Conservation (phyloP, 1,140 invertebrate species). For the Sipha flava region DNA sequence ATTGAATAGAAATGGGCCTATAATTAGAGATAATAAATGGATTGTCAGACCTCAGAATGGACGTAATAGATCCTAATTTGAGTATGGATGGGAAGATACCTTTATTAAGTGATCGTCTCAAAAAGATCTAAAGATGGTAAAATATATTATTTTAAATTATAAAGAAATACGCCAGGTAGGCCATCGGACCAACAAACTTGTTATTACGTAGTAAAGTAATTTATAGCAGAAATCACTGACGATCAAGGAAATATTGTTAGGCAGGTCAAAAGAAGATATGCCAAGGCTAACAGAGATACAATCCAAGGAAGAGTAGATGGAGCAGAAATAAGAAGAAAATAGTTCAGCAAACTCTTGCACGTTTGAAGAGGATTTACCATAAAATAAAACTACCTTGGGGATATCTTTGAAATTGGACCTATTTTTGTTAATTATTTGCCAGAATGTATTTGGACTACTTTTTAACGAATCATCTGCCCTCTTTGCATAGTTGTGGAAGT, state of each 20-base stretch:
- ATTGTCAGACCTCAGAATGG: background rate
- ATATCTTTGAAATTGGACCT: background rate
- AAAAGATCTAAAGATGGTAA: background rate
- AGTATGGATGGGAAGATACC: no score
- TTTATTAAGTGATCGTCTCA: background rate
- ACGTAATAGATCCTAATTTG: background rate
- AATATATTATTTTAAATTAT: background rate
- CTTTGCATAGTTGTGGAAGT: background rate
- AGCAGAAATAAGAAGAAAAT: background rate
- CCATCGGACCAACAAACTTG: background rate
- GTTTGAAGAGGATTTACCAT: background rate
- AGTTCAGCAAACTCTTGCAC: background rate
- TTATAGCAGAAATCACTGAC: background rate
- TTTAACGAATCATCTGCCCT: background rate
- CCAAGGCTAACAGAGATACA: background rate
- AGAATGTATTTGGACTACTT: background rate
- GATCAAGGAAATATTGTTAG: background rate
- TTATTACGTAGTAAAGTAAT: background rate
- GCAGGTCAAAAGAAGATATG: background rate
- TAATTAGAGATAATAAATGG: background rate
- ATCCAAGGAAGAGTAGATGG: background rate
- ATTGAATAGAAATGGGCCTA: background rate
- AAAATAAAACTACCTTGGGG: background rate
- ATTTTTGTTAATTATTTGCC: background rate
- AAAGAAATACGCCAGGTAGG: background rate